A percentile compares a stretch with the other conserved stretches of the same genome.
Conservation (phyloP, 2,797 vertebrate species). For the Cephalopachus bancanus region DNA sequence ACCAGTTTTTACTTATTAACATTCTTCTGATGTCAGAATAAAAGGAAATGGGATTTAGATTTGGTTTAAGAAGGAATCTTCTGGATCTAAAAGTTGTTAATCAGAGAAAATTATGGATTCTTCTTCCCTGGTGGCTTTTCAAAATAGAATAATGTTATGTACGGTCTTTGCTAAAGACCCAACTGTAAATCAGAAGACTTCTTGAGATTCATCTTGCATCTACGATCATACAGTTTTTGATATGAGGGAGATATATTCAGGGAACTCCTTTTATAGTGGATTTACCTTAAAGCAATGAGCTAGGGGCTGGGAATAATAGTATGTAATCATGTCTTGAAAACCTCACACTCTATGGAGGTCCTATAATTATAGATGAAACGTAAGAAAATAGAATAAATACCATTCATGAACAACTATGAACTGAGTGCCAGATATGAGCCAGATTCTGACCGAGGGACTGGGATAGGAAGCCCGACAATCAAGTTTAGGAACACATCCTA, state of each 20-base stretch:
- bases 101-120: conserved; percentile 31
- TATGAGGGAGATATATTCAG: neutral
- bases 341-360: neutral
- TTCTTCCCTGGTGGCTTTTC: neutral
- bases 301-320: neutral
- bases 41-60: conserved; percentile 46
- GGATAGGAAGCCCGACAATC: neutral
- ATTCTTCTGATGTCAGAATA: neutral
- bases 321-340: neutral
- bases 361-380: neutral
- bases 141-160: neutral
- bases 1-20: conserved; percentile 22
- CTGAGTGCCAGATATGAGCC: neutral
- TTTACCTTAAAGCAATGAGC: neutral
- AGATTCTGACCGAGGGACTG: neutral
- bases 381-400: neutral
- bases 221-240: neutral
- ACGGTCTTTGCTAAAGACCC: neutral
- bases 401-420: neutral
- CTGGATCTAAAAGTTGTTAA: neutral
- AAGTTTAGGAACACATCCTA: too few relatives aligned
- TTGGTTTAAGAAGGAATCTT: conserved; percentile 30
- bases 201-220: conserved; percentile 10
- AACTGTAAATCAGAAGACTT: neutral
- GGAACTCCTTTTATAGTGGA: neutral